Evolutionary conservation across 2,113 vertebrate genomes (phyloP).

Genomic region (Neolamprologus caudopunctatus): DNA sequence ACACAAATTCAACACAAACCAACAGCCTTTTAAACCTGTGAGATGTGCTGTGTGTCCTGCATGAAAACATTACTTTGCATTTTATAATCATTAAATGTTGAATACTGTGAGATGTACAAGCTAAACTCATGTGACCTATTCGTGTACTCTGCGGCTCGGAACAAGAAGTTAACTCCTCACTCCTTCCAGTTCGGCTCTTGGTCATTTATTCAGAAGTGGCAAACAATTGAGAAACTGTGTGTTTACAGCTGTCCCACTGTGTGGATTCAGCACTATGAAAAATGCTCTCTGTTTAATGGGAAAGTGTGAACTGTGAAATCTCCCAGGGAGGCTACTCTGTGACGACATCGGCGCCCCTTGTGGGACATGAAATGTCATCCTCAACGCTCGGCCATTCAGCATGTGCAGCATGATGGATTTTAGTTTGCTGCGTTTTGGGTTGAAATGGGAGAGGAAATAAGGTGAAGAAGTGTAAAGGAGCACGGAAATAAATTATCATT

Average conservation of each 20-base stretch:
- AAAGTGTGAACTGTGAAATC: slow-evolving; percentile 23
- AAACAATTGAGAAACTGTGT: background rate
- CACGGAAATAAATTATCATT: slow-evolving; percentile 47
- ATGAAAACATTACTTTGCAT: background rate
- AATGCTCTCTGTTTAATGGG: slow-evolving; percentile 30
- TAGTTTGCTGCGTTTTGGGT: background rate
- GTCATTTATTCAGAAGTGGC: background rate
- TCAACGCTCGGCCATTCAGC: background rate
- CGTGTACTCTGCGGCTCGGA: background rate
- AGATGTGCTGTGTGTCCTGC: background rate
- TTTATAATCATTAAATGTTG: background rate
- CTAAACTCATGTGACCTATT: background rate
- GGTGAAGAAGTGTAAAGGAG: background rate
- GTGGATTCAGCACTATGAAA: slow-evolving; percentile 19
- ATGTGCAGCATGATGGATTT: slow-evolving; percentile 41
- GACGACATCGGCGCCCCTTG: background rate
- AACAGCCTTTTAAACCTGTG: background rate
- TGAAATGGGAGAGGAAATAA: background rate
- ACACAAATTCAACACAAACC: background rate
- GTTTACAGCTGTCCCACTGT: background rate
- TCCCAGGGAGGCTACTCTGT: background rate
- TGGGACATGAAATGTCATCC: slow-evolving; percentile 19
- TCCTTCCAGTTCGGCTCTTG: background rate
- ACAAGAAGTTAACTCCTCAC: background rate
- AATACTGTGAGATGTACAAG: background rate